Evolutionary conservation across 1,140 invertebrate species (phyloP), one percentile per base, ranked within the genome.

Genomic region (Drosophila leontia): DNA sequence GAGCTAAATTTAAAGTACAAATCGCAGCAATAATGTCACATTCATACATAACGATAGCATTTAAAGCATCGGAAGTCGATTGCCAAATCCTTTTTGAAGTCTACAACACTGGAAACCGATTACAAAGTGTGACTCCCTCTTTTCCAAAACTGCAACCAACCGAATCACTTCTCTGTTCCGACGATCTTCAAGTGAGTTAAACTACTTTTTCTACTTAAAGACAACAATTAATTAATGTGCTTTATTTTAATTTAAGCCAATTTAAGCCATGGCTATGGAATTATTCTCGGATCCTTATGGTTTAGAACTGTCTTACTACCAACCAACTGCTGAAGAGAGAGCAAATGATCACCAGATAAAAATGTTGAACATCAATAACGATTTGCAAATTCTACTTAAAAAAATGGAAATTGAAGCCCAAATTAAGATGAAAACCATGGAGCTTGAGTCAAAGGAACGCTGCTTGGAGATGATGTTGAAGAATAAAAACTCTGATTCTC

Each of bases 1-100:
- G 51, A 55, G 19, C 34, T 55, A 5, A 37, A 55, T 37, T 13
- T 37, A 7, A 55, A 55, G 8, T 55, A 39, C 17, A 55, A 55
- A 55, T 13, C 12, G 11, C 48, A 51, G 34, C 29, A 32, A 6
- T 51, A 51, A 32, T 15, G 8, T 44, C 41, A 42, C n/a, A 29
- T 29, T 29, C 26, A 29, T 29, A 29, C 26, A 29, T 6, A 29
- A 7, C 6, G n/a, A 44, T 17, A 44, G 4, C 41, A 44, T 17
- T 44, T 34, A 11, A 29, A 29, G 5, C 26, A 29, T 7, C 0
- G 15, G 15, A 41, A 41, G 15, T 42, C 41, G 41, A 42, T n/a
- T 8, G 2, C 7, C 15, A 42, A n/a, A 6, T 41, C 34, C 34
- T 11, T 11, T 7, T 13, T 41, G 4, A 41, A 7, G 3, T n/a